Conservation (phyloP, 2,113 vertebrate genomes). For the Anseranas semipalmata region DNA sequence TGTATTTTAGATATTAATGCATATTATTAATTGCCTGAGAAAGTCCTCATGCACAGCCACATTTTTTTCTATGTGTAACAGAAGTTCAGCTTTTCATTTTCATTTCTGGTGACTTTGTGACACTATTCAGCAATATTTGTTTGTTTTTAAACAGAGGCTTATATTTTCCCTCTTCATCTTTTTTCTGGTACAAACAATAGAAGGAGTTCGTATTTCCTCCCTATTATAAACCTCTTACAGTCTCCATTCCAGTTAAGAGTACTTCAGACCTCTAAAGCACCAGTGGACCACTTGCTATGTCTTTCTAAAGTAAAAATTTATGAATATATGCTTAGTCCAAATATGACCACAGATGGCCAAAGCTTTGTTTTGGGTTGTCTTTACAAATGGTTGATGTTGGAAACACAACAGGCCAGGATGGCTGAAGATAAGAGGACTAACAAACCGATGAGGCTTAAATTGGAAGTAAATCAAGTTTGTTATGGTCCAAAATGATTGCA, state of each 20-base stretch:
- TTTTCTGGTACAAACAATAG: neutral
- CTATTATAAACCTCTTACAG: neutral
- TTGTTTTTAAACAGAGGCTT: neutral
- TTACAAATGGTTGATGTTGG: neutral
- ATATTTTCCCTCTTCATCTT: neutral
- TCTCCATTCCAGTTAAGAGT: neutral
- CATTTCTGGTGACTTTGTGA: neutral
- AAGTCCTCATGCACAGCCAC: neutral
- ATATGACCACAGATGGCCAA: neutral
- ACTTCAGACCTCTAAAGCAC: neutral
- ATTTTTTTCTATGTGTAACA: neutral
- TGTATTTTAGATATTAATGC: neutral
- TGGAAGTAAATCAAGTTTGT: conserved; percentile 33
- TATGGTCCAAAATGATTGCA: conserved; percentile 10
- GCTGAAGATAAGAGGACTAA: conserved; percentile 34
- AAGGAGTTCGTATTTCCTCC: neutral
- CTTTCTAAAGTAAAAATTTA: neutral
- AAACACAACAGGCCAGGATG: neutral
- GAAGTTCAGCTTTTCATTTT: neutral
- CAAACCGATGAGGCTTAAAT: neutral
- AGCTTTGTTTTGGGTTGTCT: neutral
- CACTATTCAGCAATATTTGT: neutral
- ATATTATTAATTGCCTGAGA: neutral
- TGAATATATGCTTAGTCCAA: neutral
- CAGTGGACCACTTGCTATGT: neutral